phyloP scores from a whole-genome alignment of 2,797 vertebrate genomes.

The Galaxias olidus region DNA sequence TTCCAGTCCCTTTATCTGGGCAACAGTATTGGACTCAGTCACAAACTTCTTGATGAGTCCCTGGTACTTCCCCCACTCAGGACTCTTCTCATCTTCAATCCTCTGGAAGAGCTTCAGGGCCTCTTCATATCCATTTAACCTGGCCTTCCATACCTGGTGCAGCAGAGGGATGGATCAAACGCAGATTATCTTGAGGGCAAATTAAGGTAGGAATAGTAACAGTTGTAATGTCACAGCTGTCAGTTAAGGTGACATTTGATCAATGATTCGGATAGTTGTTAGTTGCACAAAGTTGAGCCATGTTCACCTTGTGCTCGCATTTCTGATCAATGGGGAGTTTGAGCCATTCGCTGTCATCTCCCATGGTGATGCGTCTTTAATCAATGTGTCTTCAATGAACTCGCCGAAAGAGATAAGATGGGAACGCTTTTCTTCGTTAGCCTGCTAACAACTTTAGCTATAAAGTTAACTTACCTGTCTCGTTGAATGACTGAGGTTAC shows the following conservation, averaged over 20 bases:
- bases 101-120: slow-evolving; percentile 92
- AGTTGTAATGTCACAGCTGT: too few species aligned
- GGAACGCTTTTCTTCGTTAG: too few species aligned
- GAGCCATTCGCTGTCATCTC: slow-evolving; percentile 97
- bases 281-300: not conserved
- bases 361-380: slow-evolving; percentile 78
- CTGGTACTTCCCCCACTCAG: slow-evolving; percentile 95
- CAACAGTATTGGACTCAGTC: slow-evolving; percentile 94
- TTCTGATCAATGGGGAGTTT: slow-evolving; percentile 97
- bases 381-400: too few species aligned
- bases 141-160: slow-evolving; percentile 92
- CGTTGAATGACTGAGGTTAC: too few species aligned
- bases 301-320: slow-evolving; percentile 96
- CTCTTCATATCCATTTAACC: slow-evolving; percentile 95
- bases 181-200: slow-evolving; percentile 21
- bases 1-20: slow-evolving; percentile 96
- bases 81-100: slow-evolving; percentile 93
- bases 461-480: too few species aligned
- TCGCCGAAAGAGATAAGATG: too few species aligned
- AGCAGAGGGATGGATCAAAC: too few species aligned
- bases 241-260: not conserved
- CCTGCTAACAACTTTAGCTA: too few species aligned
- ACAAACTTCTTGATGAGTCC: slow-evolving; percentile 96
- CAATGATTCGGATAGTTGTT: not conserved
- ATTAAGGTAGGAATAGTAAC: too few species aligned